Percentiles rank a stretch among this genome's conserved stretches.
phyloP scores from a whole-genome alignment of 2,797 vertebrate species.

The Echiichthys vipera region DNA sequence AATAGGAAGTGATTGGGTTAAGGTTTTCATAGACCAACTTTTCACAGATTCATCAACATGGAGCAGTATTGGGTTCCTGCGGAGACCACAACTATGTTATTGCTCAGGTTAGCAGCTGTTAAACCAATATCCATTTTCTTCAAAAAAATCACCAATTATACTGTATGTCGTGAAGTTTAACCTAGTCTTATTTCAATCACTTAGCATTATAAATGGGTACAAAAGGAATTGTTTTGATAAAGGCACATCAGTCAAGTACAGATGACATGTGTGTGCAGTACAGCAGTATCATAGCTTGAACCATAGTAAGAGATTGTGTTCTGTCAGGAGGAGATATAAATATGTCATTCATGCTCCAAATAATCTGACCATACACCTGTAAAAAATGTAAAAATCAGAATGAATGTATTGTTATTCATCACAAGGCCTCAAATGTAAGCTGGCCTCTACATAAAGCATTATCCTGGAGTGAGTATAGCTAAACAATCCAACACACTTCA shows the following conservation, averaged over 20 bases:
- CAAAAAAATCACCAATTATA: neutral
- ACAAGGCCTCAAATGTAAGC: constrained; percentile 62
- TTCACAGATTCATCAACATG: neutral
- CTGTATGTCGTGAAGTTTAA: neutral
- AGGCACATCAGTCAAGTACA: neutral
- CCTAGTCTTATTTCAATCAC: neutral
- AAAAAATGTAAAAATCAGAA: constrained; percentile 44
- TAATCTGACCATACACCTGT: constrained; percentile 26
- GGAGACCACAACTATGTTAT: neutral
- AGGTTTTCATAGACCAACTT: neutral
- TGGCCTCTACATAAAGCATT: constrained; percentile 66
- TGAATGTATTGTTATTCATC: constrained; percentile 70
- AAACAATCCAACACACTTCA: constrained; percentile 77
- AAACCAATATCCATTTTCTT: neutral
- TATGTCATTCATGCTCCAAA: constrained; percentile 17
- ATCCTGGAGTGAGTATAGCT: constrained; percentile 68
- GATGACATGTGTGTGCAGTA: neutral
- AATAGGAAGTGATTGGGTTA: neutral
- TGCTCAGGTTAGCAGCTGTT: neutral
- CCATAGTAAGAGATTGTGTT: neutral
- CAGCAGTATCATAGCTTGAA: neutral
- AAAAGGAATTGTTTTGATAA: neutral
- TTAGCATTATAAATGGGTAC: neutral
- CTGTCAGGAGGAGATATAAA: neutral
- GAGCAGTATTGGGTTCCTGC: neutral